A percentile compares a stretch with the other conserved stretches of the same genome.
phyloP scores from a whole-genome alignment of 37 sponge, comb jelly and placozoan genomes.

The Trichoplax adhaerens region DNA sequence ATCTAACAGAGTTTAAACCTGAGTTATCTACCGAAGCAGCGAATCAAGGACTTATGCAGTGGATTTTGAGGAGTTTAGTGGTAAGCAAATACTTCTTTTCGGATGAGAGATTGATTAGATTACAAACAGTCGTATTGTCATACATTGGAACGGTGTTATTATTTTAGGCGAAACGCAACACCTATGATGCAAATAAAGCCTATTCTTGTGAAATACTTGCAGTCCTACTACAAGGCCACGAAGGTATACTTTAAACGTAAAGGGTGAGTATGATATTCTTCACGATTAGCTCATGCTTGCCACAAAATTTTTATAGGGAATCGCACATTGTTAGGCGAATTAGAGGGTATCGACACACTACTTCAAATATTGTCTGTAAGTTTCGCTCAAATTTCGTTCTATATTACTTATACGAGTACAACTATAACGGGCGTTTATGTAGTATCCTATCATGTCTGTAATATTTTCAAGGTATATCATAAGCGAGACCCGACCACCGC shows the following conservation, averaged over 20 bases:
- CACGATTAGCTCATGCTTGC: not conserved
- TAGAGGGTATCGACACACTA: conserved; percentile 80
- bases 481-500: conserved; percentile 50
- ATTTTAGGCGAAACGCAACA: too few relatives aligned
- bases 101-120: too few relatives aligned
- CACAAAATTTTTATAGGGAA: conserved; percentile 19
- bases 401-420: not conserved
- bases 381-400: not conserved
- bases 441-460: not conserved
- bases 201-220: conserved; percentile 82
- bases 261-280: not conserved
- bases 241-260: conserved; percentile 13
- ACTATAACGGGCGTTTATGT: not conserved
- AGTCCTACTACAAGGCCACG: conserved; percentile 66
- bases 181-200: conserved; percentile 79
- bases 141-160: too few relatives aligned
- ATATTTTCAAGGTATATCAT: conserved; percentile 49
- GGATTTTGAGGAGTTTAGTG: conserved; percentile 73
- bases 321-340: conserved; percentile 59
- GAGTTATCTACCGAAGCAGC: conserved; percentile 36
- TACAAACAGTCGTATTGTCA: too few relatives aligned
- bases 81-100: conserved; percentile 22
- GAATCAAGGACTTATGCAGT: conserved; percentile 70
- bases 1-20: conserved; percentile 66
- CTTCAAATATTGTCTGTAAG: conserved; percentile 60